Evolutionary conservation across 53 echinoderm and acorn worm genomes (phyloP).

Genomic region (Holothuria scabra): DNA sequence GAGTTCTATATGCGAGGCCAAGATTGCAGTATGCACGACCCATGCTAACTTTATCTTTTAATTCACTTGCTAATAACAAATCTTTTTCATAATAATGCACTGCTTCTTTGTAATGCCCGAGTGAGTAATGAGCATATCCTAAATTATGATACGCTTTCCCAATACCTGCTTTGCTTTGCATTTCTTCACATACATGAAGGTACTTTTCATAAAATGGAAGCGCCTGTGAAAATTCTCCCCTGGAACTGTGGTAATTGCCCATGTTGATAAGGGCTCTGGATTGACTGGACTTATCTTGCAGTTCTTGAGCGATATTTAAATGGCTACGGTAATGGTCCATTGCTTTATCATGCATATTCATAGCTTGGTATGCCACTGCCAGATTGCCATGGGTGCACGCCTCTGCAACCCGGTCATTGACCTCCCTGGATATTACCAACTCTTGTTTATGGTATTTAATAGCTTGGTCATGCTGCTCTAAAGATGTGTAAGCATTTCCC

Average conservation of each 20-base stretch:
- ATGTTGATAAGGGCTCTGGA: constrained; percentile 85
- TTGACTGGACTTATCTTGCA: constrained; percentile 86
- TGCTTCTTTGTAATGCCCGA: constrained; percentile 93
- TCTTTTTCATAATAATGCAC: constrained; percentile 97
- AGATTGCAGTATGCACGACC: constrained; percentile 98
- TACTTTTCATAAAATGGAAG: constrained; percentile 90
- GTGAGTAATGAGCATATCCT: constrained; percentile 95
- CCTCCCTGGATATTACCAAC: constrained; percentile 91
- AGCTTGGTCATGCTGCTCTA: constrained; percentile 92
- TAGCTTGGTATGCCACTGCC: constrained; percentile 94
- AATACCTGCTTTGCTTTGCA: constrained; percentile 76
- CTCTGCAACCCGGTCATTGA: constrained; percentile 88
- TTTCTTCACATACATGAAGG: constrained; percentile 71
- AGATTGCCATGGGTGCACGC: constrained; percentile 98
- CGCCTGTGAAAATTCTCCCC: constrained; percentile 93
- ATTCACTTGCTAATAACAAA: constrained; percentile 79
- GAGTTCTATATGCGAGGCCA: constrained; percentile 90
- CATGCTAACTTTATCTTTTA: constrained; percentile 93
- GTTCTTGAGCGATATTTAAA: constrained; percentile 77
- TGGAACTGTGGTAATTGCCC: constrained; percentile 91
- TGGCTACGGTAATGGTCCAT: constrained; percentile 94
- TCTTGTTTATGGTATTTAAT: constrained; percentile 99
- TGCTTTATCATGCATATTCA: constrained; percentile 95
- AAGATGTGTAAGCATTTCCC: constrained; percentile 95
- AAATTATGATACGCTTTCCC: constrained; percentile 97